These are phyloP conservation scores for Rotaria sp. DNA, from an alignment of 2,888 invertebrate genomes.

Conservation along the genomic window DNA sequence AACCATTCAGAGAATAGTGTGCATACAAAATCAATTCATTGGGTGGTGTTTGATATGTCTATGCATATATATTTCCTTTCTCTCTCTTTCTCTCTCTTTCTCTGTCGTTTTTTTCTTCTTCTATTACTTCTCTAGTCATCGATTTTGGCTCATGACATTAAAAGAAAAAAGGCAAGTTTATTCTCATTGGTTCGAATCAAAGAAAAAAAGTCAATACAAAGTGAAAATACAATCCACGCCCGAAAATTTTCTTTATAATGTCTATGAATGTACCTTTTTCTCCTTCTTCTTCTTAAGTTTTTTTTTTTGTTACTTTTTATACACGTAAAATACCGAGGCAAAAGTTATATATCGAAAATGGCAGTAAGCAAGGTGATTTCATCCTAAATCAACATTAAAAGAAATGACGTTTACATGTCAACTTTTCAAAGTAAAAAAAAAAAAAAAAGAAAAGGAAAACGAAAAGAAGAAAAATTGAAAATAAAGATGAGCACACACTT, in stretches of 20 bases:
- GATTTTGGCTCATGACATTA: slow-evolving; percentile 15
- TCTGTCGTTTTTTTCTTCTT: not conserved
- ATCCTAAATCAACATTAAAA: not conserved
- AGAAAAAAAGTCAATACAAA: slow-evolving; percentile 24
- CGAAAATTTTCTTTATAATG: not conserved
- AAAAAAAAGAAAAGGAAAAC: not conserved
- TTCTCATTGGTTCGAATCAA: slow-evolving; percentile 13
- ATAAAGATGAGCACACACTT: not conserved
- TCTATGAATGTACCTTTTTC: not conserved
- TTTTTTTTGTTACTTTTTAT: not conserved
- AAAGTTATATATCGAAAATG: not conserved
- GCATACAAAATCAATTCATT: slow-evolving; percentile 19
- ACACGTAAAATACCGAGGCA: slow-evolving; percentile 1
- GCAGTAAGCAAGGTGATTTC: slow-evolving; percentile 19
- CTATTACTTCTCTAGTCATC: not conserved
- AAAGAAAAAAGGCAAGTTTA: slow-evolving; percentile 13
- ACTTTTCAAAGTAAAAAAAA: not conserved
- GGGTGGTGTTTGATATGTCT: slow-evolving; percentile 24
- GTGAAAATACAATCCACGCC: slow-evolving; percentile 3
- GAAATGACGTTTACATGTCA: not conserved
- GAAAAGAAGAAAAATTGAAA: not conserved
- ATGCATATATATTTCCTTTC: slow-evolving; percentile 17
- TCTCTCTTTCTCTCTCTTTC: not conserved
- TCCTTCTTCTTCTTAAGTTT: not conserved
- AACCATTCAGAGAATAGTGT: slow-evolving; percentile 2